Evolutionary conservation across 2,797 vertebrate species (phyloP), one percentile per base, ranked within the genome.

Genomic region (Danio aesculapii): DNA sequence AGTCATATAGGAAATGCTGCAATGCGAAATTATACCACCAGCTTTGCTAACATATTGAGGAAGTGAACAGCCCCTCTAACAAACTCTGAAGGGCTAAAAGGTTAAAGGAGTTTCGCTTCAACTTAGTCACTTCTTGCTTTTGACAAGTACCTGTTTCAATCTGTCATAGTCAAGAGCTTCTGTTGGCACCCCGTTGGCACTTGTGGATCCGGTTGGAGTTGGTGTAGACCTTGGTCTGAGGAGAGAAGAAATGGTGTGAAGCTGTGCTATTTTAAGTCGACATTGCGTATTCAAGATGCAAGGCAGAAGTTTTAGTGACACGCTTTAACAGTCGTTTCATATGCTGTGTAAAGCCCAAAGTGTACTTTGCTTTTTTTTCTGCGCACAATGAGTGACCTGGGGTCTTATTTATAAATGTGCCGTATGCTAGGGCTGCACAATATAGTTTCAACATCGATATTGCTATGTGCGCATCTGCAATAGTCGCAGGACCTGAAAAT

Each of bases 131-230:
- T 50, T 50, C 4, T 62, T 39, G 8, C 16, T 61, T 79, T 53
- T 9, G 55, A 50, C 8, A 62, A 53, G 0, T 88, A 99, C 98
- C 97, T 99, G 97, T 92, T 99, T 99, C 94, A 99, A 93, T 90
- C 97, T 92, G 91, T 99, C 98, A 9, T 99, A 99, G 91, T 99
- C 98, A n/a, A 99, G 91, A 55, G 93, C 84, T 93, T 99, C 98
- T 84, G 95, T 93, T 90, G 97, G 95, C 89, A 99, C 95, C 88
- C 98, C 98, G 0, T 99, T 99, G 95, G 98, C 96, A 96, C 95
- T 98, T 90, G 96, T 93, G 91, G 97, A 96, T 81, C 95, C 96
- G 0, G 95, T 94, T 16, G 94, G 93, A 75, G 93, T 94, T 59
- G 97, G 93, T 86, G 96, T 96, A 85, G 97, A 98, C 91, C 98